Evolutionary conservation across 2,113 vertebrate genomes (phyloP).

Genomic region (Pandion haliaetus): DNA sequence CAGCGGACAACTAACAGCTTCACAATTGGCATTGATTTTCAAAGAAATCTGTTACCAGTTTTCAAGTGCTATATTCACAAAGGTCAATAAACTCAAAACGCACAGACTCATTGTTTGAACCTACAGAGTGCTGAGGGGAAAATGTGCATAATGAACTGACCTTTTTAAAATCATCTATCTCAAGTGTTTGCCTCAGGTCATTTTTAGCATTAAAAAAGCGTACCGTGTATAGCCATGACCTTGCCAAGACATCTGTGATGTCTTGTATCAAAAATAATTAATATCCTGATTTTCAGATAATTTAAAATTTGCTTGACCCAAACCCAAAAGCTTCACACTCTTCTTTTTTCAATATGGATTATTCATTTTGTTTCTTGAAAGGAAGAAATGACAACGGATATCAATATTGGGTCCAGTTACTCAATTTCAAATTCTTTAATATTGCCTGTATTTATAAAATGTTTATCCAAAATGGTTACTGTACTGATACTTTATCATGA

Average conservation of each 20-base stretch:
- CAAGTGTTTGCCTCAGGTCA: background rate
- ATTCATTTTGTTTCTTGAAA: background rate
- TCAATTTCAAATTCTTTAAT: background rate
- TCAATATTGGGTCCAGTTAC: background rate
- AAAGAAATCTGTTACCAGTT: background rate
- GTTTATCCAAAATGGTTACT: background rate
- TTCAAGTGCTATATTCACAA: background rate
- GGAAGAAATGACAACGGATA: background rate
- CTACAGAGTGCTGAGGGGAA: background rate
- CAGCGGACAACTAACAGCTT: background rate
- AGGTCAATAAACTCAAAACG: slow-evolving; percentile 26
- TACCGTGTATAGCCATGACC: background rate
- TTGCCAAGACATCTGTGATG: background rate
- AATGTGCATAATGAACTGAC: background rate
- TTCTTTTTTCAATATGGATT: background rate
- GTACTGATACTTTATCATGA: background rate
- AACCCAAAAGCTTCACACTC: background rate
- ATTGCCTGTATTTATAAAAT: background rate
- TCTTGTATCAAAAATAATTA: background rate
- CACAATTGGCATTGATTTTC: background rate
- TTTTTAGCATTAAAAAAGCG: background rate
- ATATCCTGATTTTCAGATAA: background rate
- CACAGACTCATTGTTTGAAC: background rate
- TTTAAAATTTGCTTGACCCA: background rate
- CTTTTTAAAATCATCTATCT: background rate